Evolutionary conservation across 2,113 vertebrate species (phyloP).

Genomic region (Notarius quadriscutis): DNA sequence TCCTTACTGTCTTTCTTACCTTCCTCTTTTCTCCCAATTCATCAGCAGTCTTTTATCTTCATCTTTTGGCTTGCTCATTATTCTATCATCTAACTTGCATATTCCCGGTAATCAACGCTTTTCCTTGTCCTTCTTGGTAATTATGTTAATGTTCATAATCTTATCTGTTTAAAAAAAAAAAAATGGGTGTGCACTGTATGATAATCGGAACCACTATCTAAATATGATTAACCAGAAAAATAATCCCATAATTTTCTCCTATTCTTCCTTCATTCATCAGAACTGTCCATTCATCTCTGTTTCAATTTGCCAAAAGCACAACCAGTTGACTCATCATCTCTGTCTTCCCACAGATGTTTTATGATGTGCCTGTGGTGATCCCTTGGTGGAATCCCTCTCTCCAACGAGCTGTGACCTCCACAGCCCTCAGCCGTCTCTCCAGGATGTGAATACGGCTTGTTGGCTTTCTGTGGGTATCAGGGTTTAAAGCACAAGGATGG

Average conservation of each 20-base stretch:
- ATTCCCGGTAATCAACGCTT: not conserved
- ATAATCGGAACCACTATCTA: not conserved
- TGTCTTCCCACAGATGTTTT: slow-evolving; percentile 51
- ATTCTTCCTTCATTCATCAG: not conserved
- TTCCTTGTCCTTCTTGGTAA: too few relatives aligned
- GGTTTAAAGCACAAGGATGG: slow-evolving; percentile 3
- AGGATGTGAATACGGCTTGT: slow-evolving; percentile 38
- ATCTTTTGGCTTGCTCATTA: not conserved
- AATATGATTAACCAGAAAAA: not conserved
- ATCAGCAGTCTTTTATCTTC: not conserved
- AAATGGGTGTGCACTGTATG: not conserved
- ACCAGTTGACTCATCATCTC: slow-evolving; percentile 7
- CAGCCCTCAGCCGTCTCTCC: not conserved
- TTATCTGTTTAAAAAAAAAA: not conserved
- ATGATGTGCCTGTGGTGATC: slow-evolving; percentile 37
- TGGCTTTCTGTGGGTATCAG: slow-evolving; percentile 15
- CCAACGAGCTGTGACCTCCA: slow-evolving; percentile 56
- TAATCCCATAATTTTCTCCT: not conserved
- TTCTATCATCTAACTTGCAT: not conserved
- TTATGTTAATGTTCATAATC: not conserved
- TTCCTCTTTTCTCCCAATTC: not conserved
- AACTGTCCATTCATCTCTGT: slow-evolving; percentile 13
- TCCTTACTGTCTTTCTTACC: not conserved
- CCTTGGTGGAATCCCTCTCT: slow-evolving; percentile 53
- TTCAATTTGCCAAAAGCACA: slow-evolving; percentile 10